Evolutionary conservation across 2,797 vertebrate species (phyloP), one percentile per base, ranked within the genome.

Genomic region (Oryzias sinensis): DNA sequence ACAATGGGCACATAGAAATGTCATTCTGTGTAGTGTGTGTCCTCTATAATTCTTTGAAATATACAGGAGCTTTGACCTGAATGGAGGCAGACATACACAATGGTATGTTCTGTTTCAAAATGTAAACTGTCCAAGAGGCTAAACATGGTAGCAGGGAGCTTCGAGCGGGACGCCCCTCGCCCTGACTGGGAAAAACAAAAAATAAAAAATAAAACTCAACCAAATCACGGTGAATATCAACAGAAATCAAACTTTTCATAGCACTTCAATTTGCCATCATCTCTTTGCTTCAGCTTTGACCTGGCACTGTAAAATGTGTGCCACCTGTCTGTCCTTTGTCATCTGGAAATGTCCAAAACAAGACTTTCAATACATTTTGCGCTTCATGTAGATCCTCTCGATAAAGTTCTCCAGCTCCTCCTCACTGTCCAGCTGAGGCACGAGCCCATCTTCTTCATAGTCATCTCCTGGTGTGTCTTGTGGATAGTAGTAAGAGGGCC

Each of bases 391-490:
- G 89, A 97, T 93, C 83, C 93, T 93, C 87, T 94, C 94, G 20
- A 97, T 95, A 91, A 96, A 97, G 88, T 95, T 96, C 73, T 95
- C 95, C 88, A 97, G 87, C 70, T 95, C 95, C 66, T 95, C 94
- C 46, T 96, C 94, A 68, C 91, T 94, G 85, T 94, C 93, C 83
- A 93, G 79, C 75, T 91, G 91, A 59, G 90, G 91, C 68, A 90
- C 91, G 68, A 93, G 89, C 70, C 92, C 93, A 20, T 92, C 93
- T 50, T 92, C 92, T 78, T 92, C 92, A 73, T 92, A 93, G 85
- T 93, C 92, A 13, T 91, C 85, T 33, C 76, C 79, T 4, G 74
- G 72, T 29, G 80, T 85, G 57, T 77, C 61, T 48, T 92, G 90
- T 54, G 88, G 92, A 60, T 93, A 93, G 81, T 87, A 88, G 89